Evolutionary conservation across 1,140 invertebrate genomes (phyloP), one percentile per base, ranked within the genome.

Genomic region (Drosophila simulans): DNA sequence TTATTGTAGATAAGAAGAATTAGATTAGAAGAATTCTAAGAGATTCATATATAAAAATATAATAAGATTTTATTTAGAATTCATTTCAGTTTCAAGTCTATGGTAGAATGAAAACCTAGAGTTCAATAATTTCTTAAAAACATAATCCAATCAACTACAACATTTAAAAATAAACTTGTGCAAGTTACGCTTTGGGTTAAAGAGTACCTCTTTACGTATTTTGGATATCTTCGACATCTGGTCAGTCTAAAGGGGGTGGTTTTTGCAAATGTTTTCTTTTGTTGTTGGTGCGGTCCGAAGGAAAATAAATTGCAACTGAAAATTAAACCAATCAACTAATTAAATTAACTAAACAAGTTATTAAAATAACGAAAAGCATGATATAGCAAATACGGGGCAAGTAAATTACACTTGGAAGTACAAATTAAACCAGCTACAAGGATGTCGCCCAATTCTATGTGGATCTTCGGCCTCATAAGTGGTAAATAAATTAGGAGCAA

Each of bases 391-490:
- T 11, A 3, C 15, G n/a, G 11, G 17, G 13, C 34, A 10, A 27
- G 3, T 4, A 35, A 35, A 27, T 12, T 11, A 48, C 35, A 56
- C 17, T 56, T 35, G 15, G 34, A 45, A 60, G 17, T 42, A 70
- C 43, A 64, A 49, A 53, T 34, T 46, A 31, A 43, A 40, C 4
- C 51, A 59, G 17, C 35, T 58, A 25, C 39, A 53, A 66, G 34
- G 34, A 78, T 77, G 34, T 72, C 73, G 56, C 48, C 54, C 10
- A 68, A 55, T 22, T 59, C 64, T 22, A 37, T 75, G 12, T 85
- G 85, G 77, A 71, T 51, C n/a, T 81, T 66, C 60, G 53, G 65
- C 25, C 42, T 80, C 11, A 22, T 80, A 2, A 66, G 53, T 53
- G 76, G 75, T 78, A 73, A 72, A 53, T 74, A 43, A 56, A 52